Evolutionary conservation across 1,140 invertebrate genomes (phyloP), one percentile per base, ranked within the genome.

Genomic region (Notospermus geniculatus): DNA sequence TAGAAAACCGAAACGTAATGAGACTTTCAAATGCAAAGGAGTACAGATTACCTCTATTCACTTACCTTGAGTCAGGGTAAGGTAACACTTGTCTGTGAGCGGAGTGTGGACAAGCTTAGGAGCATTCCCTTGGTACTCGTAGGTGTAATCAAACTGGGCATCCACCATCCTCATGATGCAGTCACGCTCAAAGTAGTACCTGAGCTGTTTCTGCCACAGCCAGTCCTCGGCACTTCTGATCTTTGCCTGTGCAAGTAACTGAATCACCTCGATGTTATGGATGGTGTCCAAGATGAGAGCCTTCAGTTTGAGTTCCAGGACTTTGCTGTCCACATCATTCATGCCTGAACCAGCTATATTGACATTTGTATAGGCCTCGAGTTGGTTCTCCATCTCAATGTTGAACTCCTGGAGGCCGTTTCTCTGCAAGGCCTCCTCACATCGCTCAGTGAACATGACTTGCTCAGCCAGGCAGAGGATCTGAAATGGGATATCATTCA

Each of bases 91-190:
- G 77, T 98, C 94, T 1, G 94, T 97, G 19, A 97, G 83, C 22
- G 91, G 89, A 0, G 95, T 98, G 72, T 94, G 88, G 0, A 98
- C 95, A 57, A 98, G 84, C 82, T 93, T 93, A 46, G 89, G 87
- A 43, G 88, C 87, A 81, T 93, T 91, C 22, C 96, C 96, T 74
- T 98, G 91, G 80, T 98, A 99, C 80, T 99, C 97, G 80, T 94
- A 99, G 7, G 93, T 91, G 77, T 99, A 99, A 32, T 89, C 84
- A 83, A 98, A 95, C 82, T 93, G 87, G 2, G 95, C 91, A 77
- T 93, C 90, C 2, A 91, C 95, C 88, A 89, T 88, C 64, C 73
- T 71, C 53, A 87, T 84, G 2, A 81, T 69, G 68, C 76, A 79
- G n/a, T 83, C 78, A 46, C 76, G 71, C 2, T 70, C 66, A 88